Base-by-base conservation (phyloP, 2,888 invertebrate species). In the Drosophila austrosaltans region DNA sequence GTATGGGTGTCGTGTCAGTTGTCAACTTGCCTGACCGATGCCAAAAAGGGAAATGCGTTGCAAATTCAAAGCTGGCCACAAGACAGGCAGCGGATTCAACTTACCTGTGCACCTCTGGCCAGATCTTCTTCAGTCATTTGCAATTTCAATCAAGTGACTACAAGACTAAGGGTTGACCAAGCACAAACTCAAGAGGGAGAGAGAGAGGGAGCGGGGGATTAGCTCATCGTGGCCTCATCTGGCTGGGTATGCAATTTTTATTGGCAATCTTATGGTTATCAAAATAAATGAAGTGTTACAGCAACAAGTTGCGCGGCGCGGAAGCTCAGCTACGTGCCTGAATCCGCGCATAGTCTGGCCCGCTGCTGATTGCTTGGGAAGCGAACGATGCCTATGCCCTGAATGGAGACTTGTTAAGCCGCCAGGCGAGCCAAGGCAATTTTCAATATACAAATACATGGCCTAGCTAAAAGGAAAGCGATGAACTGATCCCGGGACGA, bases 251-350 rank as follows among this genome's bases (percentile, higher is more conserved):
- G 68, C 77, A 62, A 75, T 76, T 75, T 76, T 78, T 80, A 76
- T 78, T 78, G 79, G 89, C 87, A 87, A 88, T 87, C 85, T 81
- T 88, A 87, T 89, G 89, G 76, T 87, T 85, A 85, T 85, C 87
- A 85, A 87, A 84, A 87, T 85, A 87, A 85, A 85, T 85, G 87
- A 85, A 89, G 89, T 89, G 84, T 87, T 89, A 82, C 81, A 72
- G 77, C 81, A 88, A 85, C 83, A 77, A 83, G 87, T 85, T 76
- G 74, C 71, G 78, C 76, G 76, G 69, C 81, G 86, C 88, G 81
- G 81, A 81, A 86, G 88, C 87, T 71, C 54, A 59, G 65, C 72
- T 78, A 83, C 83, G 83, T 88, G 82, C 86, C 63, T 64, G 36
- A 20, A 53, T 70, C 69, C 63, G 53, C 66, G 60, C 60, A 36